Base-by-base conservation (phyloP, 2,797 vertebrate species). In the Eremophila alpestris region DNA sequence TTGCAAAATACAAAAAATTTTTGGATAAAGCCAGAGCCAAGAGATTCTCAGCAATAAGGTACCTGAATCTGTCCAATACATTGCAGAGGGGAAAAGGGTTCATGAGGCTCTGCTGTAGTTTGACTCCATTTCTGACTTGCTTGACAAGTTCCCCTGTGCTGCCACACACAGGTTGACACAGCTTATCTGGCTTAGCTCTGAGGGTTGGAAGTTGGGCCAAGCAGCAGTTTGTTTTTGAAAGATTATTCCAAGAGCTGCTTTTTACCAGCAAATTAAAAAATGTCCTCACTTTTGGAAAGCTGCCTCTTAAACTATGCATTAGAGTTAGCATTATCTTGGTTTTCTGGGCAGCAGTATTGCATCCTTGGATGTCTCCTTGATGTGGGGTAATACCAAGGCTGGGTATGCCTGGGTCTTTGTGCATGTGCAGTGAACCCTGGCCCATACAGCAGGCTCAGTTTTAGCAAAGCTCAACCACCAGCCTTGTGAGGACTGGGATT, bases 11-110 rank as follows among this genome's bases (percentile, higher is more conserved):
- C 93, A 99, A 98, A 94, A 99, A 98, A 83, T 99, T 99, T 97
- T 96, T 99, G 98, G 98, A 99, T 94, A 98, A 98, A 90, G 99
- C 99, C 91, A 99, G 98, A 95, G 98, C 98, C 92, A 99, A 99
- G 92, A 98, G 98, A 95, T 99, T 99, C 94, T 99, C 99, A 13
- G 98, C 98, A 60, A 98, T 99, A 97, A 98, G 99, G 99, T 99
- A 94, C 26, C 96, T 34, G 73, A 67, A 20, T 48, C 40, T 82
- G 13, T 16, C 74, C 51, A 34, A 6, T 60, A 12, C 17, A 64
- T n/a, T 2, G 4, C 7, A 41, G 40, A 7, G n/a, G 24, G 30
- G 1, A 1, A 48, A 21, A 49, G 36, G 9, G 15, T 10, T 68
- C 22, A 30, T 63, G 43, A 11, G 13, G 27, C 76, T 83, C 32